These are phyloP conservation scores for Scatophagus argus DNA, from an alignment of 2,113 vertebrate species.

Conservation along the genomic window DNA sequence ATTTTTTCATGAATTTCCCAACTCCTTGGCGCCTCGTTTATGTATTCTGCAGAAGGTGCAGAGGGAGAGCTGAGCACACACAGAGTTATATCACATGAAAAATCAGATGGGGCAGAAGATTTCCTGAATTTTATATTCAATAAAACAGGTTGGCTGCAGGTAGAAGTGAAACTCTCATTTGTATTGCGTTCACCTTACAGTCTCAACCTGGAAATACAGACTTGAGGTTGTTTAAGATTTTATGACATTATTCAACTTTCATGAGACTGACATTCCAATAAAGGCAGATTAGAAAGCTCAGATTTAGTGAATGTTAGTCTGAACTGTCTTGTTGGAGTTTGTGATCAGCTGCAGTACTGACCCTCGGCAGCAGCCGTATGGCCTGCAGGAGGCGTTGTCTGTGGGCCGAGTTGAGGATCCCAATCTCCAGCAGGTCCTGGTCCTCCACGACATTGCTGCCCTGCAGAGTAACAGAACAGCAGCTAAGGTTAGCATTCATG, in stretches of 20 bases:
- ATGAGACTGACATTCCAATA: neutral
- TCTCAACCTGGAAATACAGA: neutral
- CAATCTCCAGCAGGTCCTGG: slow-evolving; percentile 98
- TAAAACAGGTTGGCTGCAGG: neutral
- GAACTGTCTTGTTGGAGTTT: neutral
- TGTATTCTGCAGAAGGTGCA: slow-evolving; percentile 20
- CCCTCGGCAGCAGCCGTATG: slow-evolving; percentile 96
- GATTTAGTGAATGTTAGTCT: neutral
- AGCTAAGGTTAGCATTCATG: neutral
- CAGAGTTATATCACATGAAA: slow-evolving; percentile 36
- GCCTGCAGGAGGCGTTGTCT: slow-evolving; percentile 98
- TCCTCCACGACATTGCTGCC: slow-evolving; percentile 99
- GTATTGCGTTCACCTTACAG: neutral
- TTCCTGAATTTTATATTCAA: slow-evolving; percentile 20
- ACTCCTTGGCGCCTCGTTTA: neutral
- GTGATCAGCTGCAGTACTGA: slow-evolving; percentile 65
- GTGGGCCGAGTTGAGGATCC: slow-evolving; percentile 97
- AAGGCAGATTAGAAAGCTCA: neutral
- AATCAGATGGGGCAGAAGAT: slow-evolving; percentile 25
- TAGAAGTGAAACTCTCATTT: neutral
- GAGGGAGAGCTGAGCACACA: slow-evolving; percentile 12
- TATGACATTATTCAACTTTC: neutral
- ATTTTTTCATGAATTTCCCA: neutral
- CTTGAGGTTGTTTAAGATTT: neutral
- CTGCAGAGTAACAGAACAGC: slow-evolving; percentile 76